Evolutionary conservation across 2,797 vertebrate species (phyloP).

Genomic region (Thaleichthys pacificus): DNA sequence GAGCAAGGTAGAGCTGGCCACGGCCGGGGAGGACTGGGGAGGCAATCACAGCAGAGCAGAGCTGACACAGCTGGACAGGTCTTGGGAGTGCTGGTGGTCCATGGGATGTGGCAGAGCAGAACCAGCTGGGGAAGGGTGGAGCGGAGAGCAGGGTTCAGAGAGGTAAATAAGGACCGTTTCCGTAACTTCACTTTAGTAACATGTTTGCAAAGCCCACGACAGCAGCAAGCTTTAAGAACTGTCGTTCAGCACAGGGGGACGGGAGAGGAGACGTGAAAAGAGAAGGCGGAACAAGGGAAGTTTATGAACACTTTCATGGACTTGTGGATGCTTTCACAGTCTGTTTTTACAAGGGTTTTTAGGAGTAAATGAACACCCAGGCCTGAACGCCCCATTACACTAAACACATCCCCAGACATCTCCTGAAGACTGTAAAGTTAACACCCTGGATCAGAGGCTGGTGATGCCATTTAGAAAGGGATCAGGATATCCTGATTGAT

Average conservation of each 20-base stretch:
- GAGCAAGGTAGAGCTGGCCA: constrained; percentile 14
- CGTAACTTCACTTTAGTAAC: background rate
- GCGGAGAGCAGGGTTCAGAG: background rate
- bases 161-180: no score
- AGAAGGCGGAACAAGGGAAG: constrained; percentile 33
- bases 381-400: constrained; percentile 44
- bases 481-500: background rate
- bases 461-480: background rate
- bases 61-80: background rate
- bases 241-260: background rate
- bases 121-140: background rate
- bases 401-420: constrained; percentile 33
- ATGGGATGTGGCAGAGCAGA: no score
- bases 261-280: constrained; percentile 10
- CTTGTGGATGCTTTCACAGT: constrained; percentile 57
- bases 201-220: background rate
- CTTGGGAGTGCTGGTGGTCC: background rate
- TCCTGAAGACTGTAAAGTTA: constrained; percentile 34
- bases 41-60: no score
- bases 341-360: constrained; percentile 66
- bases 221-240: background rate
- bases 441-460: constrained; percentile 23
- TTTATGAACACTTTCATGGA: constrained; percentile 73
- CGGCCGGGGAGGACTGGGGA: background rate
- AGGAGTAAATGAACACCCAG: constrained; percentile 51